A percentile compares a stretch with the other conserved stretches of the same genome.
These are phyloP conservation scores for Lasioglossum lativentre DNA, from an alignment of 2,888 invertebrate genomes.

Conservation along the genomic window DNA sequence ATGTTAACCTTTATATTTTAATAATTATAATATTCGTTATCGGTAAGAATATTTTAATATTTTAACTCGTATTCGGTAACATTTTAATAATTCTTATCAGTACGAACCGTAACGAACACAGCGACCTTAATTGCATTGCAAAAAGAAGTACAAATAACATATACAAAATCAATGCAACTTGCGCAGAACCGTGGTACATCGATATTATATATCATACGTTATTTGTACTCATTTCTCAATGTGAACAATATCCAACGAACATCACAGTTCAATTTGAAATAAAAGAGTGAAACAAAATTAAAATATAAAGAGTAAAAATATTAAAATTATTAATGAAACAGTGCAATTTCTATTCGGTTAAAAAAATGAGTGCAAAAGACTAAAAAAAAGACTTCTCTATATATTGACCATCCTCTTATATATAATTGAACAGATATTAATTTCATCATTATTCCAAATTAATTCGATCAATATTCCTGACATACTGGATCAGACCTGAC, in stretches of 20 bases:
- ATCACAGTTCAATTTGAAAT: background rate
- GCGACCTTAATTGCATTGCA: background rate
- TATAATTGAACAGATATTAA: too few relatives aligned
- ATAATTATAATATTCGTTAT: background rate
- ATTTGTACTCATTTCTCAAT: background rate
- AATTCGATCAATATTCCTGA: too few relatives aligned
- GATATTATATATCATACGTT: background rate
- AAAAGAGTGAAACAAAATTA: background rate
- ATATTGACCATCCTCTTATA: too few relatives aligned
- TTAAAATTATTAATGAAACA: too few relatives aligned
- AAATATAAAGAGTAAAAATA: background rate
- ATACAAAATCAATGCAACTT: background rate
- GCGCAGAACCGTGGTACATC: background rate
- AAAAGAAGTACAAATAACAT: background rate
- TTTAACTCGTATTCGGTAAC: background rate
- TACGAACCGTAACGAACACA: background rate
- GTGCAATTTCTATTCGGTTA: too few relatives aligned
- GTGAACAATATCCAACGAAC: background rate
- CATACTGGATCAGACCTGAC: background rate
- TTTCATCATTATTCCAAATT: too few relatives aligned
- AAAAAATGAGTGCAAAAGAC: too few relatives aligned
- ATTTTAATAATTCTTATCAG: background rate
- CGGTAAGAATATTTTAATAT: background rate
- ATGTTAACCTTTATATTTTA: background rate
- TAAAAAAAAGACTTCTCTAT: too few relatives aligned